Conservation (phyloP, 2,113 vertebrate species). For the Drymodes brunneopygia region DNA sequence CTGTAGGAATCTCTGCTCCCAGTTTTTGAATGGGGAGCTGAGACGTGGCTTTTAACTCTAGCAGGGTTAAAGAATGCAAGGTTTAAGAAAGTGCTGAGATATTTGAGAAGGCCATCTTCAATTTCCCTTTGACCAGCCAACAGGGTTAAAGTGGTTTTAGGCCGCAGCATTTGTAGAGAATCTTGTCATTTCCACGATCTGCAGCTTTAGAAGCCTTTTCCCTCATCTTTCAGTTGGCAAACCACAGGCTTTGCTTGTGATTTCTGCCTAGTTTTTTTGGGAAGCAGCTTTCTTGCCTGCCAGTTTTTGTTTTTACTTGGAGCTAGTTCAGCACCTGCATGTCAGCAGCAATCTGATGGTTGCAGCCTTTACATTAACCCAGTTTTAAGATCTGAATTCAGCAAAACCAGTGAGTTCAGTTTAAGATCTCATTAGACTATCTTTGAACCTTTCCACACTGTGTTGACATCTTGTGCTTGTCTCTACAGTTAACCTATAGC, state of each 20-base stretch:
- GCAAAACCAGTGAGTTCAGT: background rate
- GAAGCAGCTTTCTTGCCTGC: background rate
- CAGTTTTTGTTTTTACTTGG: background rate
- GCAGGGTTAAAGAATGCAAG: background rate
- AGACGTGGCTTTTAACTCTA: background rate
- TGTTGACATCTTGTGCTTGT: background rate
- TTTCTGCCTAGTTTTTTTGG: background rate
- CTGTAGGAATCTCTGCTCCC: background rate
- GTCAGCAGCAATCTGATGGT: background rate
- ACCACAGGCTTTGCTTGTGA: background rate
- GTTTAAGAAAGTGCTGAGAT: background rate
- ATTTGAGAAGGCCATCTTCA: background rate
- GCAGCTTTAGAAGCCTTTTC: background rate
- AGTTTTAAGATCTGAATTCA: background rate
- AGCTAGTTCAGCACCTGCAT: background rate
- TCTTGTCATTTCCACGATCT: background rate
- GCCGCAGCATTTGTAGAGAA: background rate
- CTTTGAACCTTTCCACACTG: background rate
- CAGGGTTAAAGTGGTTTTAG: background rate
- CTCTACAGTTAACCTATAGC: background rate
- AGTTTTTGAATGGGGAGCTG: background rate
- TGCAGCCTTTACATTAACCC: background rate
- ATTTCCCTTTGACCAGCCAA: background rate
- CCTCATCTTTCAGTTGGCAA: background rate
- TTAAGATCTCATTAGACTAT: background rate